Base-by-base conservation (phyloP, 2,113 vertebrate species). In the Rhizomys pruinosus region DNA sequence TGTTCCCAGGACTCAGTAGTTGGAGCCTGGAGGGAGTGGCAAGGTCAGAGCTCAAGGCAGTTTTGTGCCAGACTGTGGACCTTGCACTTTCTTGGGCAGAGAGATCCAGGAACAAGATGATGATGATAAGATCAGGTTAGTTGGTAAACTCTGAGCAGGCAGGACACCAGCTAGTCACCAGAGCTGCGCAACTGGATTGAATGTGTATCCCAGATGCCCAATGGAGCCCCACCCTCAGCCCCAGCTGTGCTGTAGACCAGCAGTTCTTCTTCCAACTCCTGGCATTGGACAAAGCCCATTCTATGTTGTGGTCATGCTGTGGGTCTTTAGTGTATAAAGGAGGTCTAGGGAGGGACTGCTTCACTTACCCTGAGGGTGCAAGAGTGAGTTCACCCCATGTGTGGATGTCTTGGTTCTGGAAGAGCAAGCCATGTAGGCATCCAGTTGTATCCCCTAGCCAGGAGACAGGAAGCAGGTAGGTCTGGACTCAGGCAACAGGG, bases 231-330 rank as follows among this genome's bases (percentile, higher is more conserved):
- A 7, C 63, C 9, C 76, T 76, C 72, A 73, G 44, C 72, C 77
- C 69, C 42, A 2, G 20, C 25, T 15, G 23, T 5, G 25, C 23
- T 23, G 1, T 22, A 17, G 7, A 37, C 72, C 74, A 27, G 61
- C 0, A 0, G 59, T 17, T 16, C 63, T 29, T 74, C 42, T 8
- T 34, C 84, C 27, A 3, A 29, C 87, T 42, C 2, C 87, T 37
- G 27, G 23, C 63, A 63, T 39, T 29, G 42, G 52, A 34, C 39
- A 39, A 23, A 7, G 15, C 23, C 15, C 68, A 44, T 23, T 11
- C 0, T 0, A 44, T n/a, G n/a, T n/a, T n/a, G n/a, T n/a, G n/a
- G n/a, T n/a, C 44, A 22, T 78, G 32, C 29, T 3, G 68, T 12
- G 29, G 2, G 13, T n/a, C 6, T 61, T 57, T 15, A 93, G 20